Base-by-base conservation (phyloP, 2,797 vertebrate genomes). In the Meda fulgida region DNA sequence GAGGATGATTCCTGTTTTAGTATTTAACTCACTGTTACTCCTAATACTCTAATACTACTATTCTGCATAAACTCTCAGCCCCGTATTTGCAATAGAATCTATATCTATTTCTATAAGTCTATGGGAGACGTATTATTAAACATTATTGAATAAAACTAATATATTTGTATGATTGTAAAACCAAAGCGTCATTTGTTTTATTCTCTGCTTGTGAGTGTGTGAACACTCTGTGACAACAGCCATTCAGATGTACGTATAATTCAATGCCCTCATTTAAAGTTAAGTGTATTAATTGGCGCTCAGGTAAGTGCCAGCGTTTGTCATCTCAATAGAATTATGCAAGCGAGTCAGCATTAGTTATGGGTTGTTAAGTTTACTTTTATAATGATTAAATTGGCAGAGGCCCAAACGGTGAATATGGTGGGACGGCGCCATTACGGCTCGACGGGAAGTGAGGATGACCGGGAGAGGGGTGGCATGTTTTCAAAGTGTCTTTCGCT, bases 121-220 rank as follows among this genome's bases (percentile, higher is more conserved):
- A 92, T 93, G 90, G 92, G 92, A 95, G 93, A 94, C 92, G 70
- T 95, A 94, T 94, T 94, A 95, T 95, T 95, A 94, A 91, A 94
- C 95, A 95, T 93, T 94, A 95, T 94, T 96, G 93, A 96, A 95
- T 96, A 95, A 96, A 96, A 95, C 94, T 93, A 95, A 96, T 96
- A 96, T 96, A 96, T 96, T 96, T 96, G 94, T 96, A 96, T 96
- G 94, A 96, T 96, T 96, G 94, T 96, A 91, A 84, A 90, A 79
- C 69, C 31, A 66, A 46, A 94, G 88, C 58, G 43, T 89, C 40
- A 36, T 7, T 67, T 89, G 87, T 93, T 89, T 87, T 88, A 53
- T 85, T 92, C 91, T 79, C 63, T 76, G 16, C 21, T 23, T 38
- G 34, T 43, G 31, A 26, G 29, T 31, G 29, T 65, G 46, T 43